These are phyloP conservation scores for Oscheius myriophilus DNA, from an alignment of 2,888 invertebrate species.

Conservation along the genomic window DNA sequence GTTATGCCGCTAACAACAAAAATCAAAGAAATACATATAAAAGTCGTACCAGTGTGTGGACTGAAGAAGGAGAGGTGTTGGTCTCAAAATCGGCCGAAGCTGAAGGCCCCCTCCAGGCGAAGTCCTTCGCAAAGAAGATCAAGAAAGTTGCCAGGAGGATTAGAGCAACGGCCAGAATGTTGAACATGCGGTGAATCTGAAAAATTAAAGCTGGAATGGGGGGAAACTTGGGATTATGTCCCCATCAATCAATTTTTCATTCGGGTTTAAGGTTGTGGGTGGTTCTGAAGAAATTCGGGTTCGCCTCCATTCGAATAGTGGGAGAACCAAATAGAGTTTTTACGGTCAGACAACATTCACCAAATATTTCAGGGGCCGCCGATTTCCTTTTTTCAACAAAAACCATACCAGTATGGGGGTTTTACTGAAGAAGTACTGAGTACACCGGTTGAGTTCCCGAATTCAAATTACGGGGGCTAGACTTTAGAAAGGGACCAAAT, in stretches of 20 bases:
- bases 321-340: no score
- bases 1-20: not conserved
- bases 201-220: not conserved
- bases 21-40: no score
- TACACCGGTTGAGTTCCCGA: no score
- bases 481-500: no score
- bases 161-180: conserved; percentile 23
- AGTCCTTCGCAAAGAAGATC: conserved; percentile 35
- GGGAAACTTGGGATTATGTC: not conserved
- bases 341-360: no score
- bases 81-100: conserved; percentile 1
- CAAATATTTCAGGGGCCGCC: no score
- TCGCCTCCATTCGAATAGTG: no score
- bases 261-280: not conserved
- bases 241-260: no score
- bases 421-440: no score
- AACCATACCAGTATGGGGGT: no score
- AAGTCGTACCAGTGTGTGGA: conserved; percentile 34
- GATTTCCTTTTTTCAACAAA: no score
- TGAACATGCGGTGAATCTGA: conserved; percentile 37
- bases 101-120: conserved; percentile 32
- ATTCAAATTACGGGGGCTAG: no score
- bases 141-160: conserved; percentile 25
- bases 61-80: conserved; percentile 29
- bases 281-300: not conserved